phyloP scores from a whole-genome alignment of 2,888 invertebrate genomes.

The Fissipunctia ypsillon region DNA sequence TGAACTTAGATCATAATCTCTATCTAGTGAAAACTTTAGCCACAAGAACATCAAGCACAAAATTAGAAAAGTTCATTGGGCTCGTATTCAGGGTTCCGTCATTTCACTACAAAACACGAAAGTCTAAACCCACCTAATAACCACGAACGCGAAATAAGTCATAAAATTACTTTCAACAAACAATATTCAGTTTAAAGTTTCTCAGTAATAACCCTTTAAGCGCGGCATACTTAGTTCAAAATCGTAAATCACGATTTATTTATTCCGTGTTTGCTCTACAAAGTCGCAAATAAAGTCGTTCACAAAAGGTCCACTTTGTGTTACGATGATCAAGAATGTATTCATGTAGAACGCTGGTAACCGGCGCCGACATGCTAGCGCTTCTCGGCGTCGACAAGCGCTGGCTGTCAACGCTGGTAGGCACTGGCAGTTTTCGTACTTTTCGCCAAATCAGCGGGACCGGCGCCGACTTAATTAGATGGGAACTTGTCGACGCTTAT shows the following conservation, averaged over 20 bases:
- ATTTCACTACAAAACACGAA: not conserved
- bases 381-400: too few species aligned
- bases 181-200: slow-evolving; percentile 43
- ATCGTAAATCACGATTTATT: slow-evolving; percentile 66
- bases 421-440: too few species aligned
- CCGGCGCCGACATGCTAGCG: too few species aligned
- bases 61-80: not conserved
- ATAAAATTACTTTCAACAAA: slow-evolving; percentile 49
- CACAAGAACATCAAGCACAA: not conserved
- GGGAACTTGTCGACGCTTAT: too few species aligned
- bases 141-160: slow-evolving; percentile 25
- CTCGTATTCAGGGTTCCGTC: not conserved
- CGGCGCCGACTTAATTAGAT: too few species aligned
- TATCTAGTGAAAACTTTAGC: not conserved
- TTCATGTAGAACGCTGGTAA: too few species aligned
- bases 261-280: slow-evolving; percentile 66
- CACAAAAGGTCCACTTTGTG: slow-evolving; percentile 30
- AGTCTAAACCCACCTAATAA: not conserved
- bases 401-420: too few species aligned
- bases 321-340: not conserved
- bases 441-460: too few species aligned
- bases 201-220: slow-evolving; percentile 52
- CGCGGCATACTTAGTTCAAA: slow-evolving; percentile 57
- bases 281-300: slow-evolving; percentile 40
- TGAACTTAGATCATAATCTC: not conserved